These are phyloP conservation scores for Lucilia cuprina DNA, from an alignment of 1,140 invertebrate species.

Conservation along the genomic window DNA sequence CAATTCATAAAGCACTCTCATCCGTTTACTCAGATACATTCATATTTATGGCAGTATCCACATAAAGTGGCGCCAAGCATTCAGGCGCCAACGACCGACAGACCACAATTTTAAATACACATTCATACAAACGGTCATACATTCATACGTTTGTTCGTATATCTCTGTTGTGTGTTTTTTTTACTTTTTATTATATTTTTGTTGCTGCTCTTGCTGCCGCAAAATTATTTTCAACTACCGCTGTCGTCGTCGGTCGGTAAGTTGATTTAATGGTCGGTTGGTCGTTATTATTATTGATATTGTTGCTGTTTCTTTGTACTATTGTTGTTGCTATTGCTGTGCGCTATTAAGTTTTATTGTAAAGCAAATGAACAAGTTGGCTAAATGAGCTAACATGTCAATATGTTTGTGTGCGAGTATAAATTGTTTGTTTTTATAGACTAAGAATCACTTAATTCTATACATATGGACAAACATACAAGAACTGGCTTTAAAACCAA, in stretches of 20 bases:
- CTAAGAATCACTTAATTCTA: not conserved
- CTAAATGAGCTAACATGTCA: not conserved
- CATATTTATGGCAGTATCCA: conserved; percentile 28
- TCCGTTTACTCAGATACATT: not conserved
- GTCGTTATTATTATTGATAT: not conserved
- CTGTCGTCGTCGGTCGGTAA: not conserved
- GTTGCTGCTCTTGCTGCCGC: not conserved
- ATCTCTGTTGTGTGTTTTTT: not conserved
- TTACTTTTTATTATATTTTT: not conserved
- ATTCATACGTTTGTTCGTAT: not conserved
- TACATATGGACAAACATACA: not conserved
- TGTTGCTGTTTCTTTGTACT: not conserved
- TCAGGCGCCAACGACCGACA: conserved; percentile 27
- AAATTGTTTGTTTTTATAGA: too few species aligned
- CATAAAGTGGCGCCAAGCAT: conserved; percentile 36
- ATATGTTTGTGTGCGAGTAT: not conserved
- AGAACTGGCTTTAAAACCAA: not conserved
- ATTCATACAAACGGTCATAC: not conserved
- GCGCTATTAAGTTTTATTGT: not conserved
- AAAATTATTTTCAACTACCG: not conserved
- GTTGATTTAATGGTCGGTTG: not conserved
- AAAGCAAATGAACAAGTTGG: not conserved
- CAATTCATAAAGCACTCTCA: not conserved
- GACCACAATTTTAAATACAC: conserved; percentile 30
- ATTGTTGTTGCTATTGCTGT: not conserved